Evolutionary conservation across 2,797 vertebrate genomes (phyloP), one percentile per base, ranked within the genome.

Genomic region (Notoglanidium macrostoma): DNA sequence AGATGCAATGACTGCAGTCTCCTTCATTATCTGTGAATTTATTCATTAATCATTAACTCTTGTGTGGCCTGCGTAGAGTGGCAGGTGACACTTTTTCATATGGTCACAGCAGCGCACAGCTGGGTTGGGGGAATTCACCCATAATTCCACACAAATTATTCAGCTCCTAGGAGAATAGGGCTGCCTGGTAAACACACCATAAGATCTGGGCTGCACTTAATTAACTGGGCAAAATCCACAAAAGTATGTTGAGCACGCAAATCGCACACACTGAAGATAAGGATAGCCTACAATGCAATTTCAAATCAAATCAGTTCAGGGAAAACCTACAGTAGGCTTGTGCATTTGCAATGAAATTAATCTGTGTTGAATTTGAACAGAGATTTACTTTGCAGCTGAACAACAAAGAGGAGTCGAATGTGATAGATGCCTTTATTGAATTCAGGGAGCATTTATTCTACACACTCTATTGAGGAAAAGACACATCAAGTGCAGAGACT

Each of bases 21-120:
- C 89, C 93, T 93, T 95, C 95, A 95, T 96, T 95, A 95, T 92
- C 90, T 95, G 95, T 95, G 96, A 95, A 96, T 96, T 96, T 96
- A 95, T 96, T 96, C 94, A 96, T 96, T 95, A 94, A 93, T 95
- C 94, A 93, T 96, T 95, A 96, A 96, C 94, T 95, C 95, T 93
- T 88, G 92, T 86, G 87, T 94, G 95, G 94, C 94, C 94, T 94
- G 93, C 90, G 88, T 92, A 90, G 91, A 94, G 93, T 92, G 88
- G 92, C 93, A 94, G 95, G 94, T 96, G 95, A 96, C 92, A 91
- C 92, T 91, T 94, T 95, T 94, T 95, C 93, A 95, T 95, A 95
- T 94, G 94, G 94, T 92, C 91, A 92, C 92, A 92, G 91, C 89
- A 44, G 93, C 92, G 94, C 92, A 92, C 94, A 93, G 91, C 93